Base-by-base conservation (phyloP, 2,797 vertebrate species). In the Enteromius thamalakanensis region DNA sequence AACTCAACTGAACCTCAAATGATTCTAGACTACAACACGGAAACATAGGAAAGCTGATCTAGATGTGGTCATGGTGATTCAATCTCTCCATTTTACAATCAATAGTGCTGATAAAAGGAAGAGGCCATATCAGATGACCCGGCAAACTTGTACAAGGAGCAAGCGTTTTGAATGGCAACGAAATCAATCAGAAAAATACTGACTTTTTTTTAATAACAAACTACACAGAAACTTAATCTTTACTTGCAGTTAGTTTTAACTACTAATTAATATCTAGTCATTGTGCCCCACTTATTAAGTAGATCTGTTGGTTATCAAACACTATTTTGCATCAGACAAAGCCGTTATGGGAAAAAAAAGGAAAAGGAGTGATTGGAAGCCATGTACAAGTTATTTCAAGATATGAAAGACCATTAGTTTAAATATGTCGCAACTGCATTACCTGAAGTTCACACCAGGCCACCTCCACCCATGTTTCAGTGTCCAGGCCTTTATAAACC, bases 391-490 rank as follows among this genome's bases (percentile, higher is more conserved):
- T 26, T 15, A 12, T 2, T 11, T 45, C 19, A 60, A 78, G 26
- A n/a, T 9, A 9, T 37, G 7, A 78, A 51, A 67, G 17, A 11
- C 55, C 37, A 76, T 7, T 62, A 55, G 47, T 69, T 26, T 15
- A 11, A 32, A 80, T 81, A 55, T 1, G 29, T 62, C 15, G 5
- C 42, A 58, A 9, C 21, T 70, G 67, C 12, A 29, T 45, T 94
- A 99, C 98, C 97, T 99, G 98, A 29, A 99, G 96, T 86, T 99
- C 98, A 87, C 98, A 99, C 98, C 98, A 99, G 0, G 98, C 98
- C 53, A 99, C 98, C 81, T 99, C 98, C 42, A 99, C 97, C 98
- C 98, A 99, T 12, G 97, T 99, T 83, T 99, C 98, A 0, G 97
- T 99, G 93, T 99, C 98, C 78, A 99, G 94, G 17, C 98, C 98